A percentile compares a stretch with the other conserved stretches of the same genome.
Evolutionary conservation across 2,113 vertebrate species (phyloP).

Genomic region (Thunnus thynnus): DNA sequence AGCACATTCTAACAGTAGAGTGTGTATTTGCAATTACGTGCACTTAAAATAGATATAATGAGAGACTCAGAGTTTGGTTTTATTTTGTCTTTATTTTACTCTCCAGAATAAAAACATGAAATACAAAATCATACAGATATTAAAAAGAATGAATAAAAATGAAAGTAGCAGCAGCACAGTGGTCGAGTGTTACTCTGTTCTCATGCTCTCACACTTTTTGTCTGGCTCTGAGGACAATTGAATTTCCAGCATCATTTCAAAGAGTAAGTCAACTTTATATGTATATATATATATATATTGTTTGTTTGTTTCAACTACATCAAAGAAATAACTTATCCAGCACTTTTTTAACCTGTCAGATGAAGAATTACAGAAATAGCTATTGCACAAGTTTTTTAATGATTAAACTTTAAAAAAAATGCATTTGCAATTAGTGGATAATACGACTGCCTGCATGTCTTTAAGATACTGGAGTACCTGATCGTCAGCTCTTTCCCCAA

Average conservation of each 20-base stretch:
- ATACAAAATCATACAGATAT: slow-evolving; percentile 43
- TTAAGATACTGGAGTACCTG: neutral
- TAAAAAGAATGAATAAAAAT: neutral
- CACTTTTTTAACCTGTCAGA: no score
- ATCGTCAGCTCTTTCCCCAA: slow-evolving; percentile 11
- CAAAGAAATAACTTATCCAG: no score
- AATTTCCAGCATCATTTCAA: no score
- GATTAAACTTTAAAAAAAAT: neutral
- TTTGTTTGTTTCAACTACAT: no score
- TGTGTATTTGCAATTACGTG: neutral
- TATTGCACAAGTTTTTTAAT: no score
- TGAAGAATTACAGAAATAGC: no score
- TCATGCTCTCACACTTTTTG: slow-evolving; percentile 4
- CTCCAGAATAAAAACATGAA: slow-evolving; percentile 17
- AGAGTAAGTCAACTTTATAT: no score
- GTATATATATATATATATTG: no score
- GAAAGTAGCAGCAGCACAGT: neutral
- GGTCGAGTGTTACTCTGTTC: neutral
- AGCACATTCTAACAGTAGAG: neutral
- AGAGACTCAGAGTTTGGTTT: neutral
- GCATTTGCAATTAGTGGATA: neutral
- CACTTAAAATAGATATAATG: neutral
- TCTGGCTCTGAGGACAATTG: neutral
- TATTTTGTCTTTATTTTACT: slow-evolving; percentile 31
- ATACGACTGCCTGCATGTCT: neutral